A percentile compares a stretch with the other conserved stretches of the same genome.
Evolutionary conservation across 2,888 invertebrate species (phyloP).

Genomic region (Coelopa pilipes): DNA sequence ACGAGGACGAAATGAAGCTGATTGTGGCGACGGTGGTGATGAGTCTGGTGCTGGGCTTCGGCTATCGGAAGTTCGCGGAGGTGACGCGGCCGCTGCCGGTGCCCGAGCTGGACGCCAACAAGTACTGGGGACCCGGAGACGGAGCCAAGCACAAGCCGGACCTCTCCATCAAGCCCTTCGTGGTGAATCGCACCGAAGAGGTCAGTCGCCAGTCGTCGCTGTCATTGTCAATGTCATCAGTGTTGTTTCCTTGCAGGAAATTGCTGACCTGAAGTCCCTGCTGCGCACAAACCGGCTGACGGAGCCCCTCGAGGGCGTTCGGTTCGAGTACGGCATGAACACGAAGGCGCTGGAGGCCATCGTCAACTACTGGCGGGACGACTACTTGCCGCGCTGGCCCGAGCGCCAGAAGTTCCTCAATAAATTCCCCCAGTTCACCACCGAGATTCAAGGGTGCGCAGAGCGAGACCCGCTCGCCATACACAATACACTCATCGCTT

Average conservation of each 20-base stretch:
- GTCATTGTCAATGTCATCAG: not conserved
- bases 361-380: constrained; percentile 81
- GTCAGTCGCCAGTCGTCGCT: no score
- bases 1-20: constrained; percentile 4
- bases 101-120: constrained; percentile 58
- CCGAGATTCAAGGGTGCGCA: constrained; percentile 74
- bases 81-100: constrained; percentile 57
- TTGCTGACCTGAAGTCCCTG: constrained; percentile 72
- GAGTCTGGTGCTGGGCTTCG: constrained; percentile 39
- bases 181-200: constrained; percentile 48
- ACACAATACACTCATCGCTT: not conserved
- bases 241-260: constrained; percentile 59
- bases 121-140: constrained; percentile 64
- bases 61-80: constrained; percentile 52
- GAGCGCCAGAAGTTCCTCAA: constrained; percentile 77
- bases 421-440: constrained; percentile 77
- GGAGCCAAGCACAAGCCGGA: constrained; percentile 57
- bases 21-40: constrained; percentile 25
- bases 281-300: constrained; percentile 70
- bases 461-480: no score
- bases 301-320: constrained; percentile 73
- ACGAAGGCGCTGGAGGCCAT: constrained; percentile 74
- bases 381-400: constrained; percentile 76
- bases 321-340: constrained; percentile 86
- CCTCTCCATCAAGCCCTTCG: constrained; percentile 55